phyloP scores from a whole-genome alignment of 2,797 vertebrate species.

The Argentina silus region DNA sequence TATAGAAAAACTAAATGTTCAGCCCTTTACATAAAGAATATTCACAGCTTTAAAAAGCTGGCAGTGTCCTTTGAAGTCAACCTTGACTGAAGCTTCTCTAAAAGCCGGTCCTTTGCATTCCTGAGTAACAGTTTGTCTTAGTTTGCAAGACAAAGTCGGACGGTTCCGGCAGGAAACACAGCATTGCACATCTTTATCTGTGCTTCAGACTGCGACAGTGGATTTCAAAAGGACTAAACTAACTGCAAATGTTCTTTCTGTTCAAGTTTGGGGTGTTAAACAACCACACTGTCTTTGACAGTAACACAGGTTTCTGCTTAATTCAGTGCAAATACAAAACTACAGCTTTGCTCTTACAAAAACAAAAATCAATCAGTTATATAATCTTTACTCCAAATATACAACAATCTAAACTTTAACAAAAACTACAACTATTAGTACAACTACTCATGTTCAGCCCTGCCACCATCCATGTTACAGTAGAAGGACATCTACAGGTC shows the following conservation, averaged over 20 bases:
- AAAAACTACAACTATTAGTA: background rate
- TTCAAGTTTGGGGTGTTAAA: background rate
- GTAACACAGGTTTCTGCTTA: background rate
- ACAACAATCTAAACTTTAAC: background rate
- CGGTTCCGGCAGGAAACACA: background rate
- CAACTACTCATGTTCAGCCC: background rate
- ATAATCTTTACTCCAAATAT: conserved; percentile 1
- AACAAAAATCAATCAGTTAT: too few species aligned
- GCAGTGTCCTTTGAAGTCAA: background rate
- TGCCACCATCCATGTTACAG: background rate
- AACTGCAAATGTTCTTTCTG: background rate
- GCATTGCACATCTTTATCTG: background rate
- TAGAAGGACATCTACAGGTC: background rate
- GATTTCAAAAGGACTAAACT: background rate
- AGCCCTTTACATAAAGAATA: background rate
- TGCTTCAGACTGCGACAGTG: background rate
- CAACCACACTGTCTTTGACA: conserved; percentile 15
- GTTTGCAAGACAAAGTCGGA: background rate
- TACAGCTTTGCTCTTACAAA: background rate
- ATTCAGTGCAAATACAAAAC: conserved; percentile 2
- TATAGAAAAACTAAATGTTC: background rate
- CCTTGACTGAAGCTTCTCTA: background rate
- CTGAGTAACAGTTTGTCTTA: conserved; percentile 22
- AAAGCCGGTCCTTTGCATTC: conserved; percentile 12
- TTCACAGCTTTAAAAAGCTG: conserved; percentile 2